Evolutionary conservation across 2,113 vertebrate species (phyloP).

Genomic region (Ceyx melanurus): DNA sequence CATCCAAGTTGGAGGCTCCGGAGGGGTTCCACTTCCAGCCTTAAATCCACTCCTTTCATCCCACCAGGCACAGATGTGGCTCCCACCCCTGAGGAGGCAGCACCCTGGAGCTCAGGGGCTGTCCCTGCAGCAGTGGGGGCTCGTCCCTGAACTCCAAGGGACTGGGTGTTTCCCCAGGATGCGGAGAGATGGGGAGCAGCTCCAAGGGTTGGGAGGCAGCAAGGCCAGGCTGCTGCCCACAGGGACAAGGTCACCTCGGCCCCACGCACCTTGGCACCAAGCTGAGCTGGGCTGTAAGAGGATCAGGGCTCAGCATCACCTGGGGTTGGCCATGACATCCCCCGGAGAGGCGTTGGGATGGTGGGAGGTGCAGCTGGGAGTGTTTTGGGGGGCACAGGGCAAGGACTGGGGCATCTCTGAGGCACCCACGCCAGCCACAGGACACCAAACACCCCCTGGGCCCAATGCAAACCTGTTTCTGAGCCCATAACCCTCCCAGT

Average conservation of each 20-base stretch:
- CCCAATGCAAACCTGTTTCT: neutral
- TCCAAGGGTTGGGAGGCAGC: neutral
- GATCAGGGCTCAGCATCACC: constrained; percentile 36
- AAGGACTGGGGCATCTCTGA: neutral
- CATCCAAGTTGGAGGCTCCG: accelerated
- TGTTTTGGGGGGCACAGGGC: accelerated
- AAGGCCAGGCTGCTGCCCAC: neutral
- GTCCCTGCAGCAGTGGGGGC: accelerated
- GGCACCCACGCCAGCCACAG: neutral
- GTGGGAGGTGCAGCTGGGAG: accelerated
- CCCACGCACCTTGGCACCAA: accelerated
- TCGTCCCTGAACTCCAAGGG: neutral
- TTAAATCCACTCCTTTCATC: neutral
- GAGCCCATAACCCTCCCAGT: neutral
- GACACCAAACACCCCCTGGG: neutral
- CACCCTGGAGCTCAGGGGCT: accelerated
- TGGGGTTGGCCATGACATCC: neutral
- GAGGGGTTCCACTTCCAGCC: accelerated
- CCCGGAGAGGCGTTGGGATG: accelerated
- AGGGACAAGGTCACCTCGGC: neutral
- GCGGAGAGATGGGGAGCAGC: neutral
- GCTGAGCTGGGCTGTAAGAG: constrained; percentile 7
- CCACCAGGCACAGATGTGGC: neutral
- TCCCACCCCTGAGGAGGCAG: neutral
- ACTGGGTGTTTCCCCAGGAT: neutral